phyloP scores from a whole-genome alignment of 2,888 invertebrate genomes.

The Tyria jacobaeae region DNA sequence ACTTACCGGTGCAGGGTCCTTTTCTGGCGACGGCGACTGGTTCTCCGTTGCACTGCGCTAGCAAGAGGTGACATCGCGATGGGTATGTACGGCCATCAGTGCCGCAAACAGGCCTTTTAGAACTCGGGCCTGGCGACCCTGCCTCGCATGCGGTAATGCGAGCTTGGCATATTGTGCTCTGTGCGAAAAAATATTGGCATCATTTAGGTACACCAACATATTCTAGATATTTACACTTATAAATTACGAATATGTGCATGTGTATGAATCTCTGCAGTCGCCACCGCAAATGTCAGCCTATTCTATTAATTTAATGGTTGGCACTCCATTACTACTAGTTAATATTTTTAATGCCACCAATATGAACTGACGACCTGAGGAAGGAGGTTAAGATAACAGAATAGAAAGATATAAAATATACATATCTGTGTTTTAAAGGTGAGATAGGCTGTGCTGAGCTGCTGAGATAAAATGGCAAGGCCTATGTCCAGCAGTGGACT shows the following conservation, averaged over 20 bases:
- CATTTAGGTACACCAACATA: neutral
- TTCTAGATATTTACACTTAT: neutral
- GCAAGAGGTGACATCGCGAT: constrained; percentile 92
- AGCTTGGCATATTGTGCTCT: constrained; percentile 7
- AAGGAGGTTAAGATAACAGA: too few relatives aligned
- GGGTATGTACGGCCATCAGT: constrained; percentile 94
- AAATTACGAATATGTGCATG: constrained; percentile 1
- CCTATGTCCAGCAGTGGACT: too few relatives aligned
- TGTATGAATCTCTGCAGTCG: too few relatives aligned
- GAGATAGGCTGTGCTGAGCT: too few relatives aligned
- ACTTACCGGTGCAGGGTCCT: constrained; percentile 91
- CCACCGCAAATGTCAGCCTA: neutral
- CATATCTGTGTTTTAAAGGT: too few relatives aligned
- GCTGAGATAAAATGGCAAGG: too few relatives aligned
- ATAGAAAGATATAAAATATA: too few relatives aligned
- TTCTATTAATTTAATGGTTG: neutral
- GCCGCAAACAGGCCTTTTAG: constrained; percentile 89
- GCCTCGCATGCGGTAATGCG: constrained; percentile 40
- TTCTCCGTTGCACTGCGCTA: constrained; percentile 91
- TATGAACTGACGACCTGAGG: too few relatives aligned
- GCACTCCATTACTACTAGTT: neutral
- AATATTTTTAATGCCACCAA: too few relatives aligned
- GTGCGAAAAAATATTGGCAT: neutral
- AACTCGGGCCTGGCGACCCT: constrained; percentile 60
- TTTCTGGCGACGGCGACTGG: constrained; percentile 90